phyloP scores from a whole-genome alignment of 1,140 invertebrate species.

The Dysdera silvatica region DNA sequence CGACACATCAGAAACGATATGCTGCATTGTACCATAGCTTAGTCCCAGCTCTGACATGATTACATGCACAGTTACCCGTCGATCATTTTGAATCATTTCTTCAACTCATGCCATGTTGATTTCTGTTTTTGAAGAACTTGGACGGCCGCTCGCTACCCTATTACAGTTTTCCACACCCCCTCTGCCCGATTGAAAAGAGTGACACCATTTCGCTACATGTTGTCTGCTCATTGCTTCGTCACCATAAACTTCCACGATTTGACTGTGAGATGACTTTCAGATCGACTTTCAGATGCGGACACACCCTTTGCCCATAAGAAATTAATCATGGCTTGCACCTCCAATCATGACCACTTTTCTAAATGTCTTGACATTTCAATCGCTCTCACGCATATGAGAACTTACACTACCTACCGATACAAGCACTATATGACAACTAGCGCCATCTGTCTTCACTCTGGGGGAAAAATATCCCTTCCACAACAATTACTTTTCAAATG shows the following conservation, averaged over 20 bases:
- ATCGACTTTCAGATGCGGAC: neutral
- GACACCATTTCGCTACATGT: neutral
- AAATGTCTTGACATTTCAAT: neutral
- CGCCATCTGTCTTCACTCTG: no score
- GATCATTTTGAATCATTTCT: no score
- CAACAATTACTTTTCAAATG: no score
- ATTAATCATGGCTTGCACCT: neutral
- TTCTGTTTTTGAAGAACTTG: slow-evolving; percentile 10
- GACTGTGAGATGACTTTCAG: no score
- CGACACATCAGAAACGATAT: neutral
- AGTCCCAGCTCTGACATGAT: neutral
- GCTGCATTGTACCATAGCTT: neutral
- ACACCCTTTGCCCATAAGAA: neutral
- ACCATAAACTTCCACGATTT: slow-evolving; percentile 3
- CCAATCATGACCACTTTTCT: neutral
- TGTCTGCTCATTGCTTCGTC: slow-evolving; percentile 1
- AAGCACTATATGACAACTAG: no score
- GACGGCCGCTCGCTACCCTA: neutral
- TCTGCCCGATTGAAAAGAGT: slow-evolving; percentile 1
- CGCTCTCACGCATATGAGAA: no score
- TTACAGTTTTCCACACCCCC: neutral
- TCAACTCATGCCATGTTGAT: no score
- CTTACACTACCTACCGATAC: no score
- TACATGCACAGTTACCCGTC: neutral
- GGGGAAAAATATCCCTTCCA: no score